These are phyloP conservation scores for Caenorhabditis macrosperma DNA, from an alignment of 2,888 invertebrate species.

Conservation along the genomic window DNA sequence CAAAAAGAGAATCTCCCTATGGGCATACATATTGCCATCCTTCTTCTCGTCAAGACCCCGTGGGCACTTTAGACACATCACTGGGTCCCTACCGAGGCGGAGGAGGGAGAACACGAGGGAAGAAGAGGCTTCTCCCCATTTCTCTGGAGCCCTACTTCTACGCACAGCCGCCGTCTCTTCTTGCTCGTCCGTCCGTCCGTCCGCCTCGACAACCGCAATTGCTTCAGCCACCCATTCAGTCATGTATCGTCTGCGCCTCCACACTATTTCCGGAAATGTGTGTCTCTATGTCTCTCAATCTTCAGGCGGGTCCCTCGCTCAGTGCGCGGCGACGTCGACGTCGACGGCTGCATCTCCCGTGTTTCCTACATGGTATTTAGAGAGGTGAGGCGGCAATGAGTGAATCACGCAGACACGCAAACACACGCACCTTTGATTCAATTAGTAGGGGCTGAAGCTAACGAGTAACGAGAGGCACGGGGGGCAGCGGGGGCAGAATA, in stretches of 20 bases:
- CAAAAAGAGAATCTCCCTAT: constrained; percentile 2
- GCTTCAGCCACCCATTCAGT: constrained; percentile 53
- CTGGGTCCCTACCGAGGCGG: constrained; percentile 47
- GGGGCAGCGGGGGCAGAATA: background rate
- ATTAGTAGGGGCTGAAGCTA: constrained; percentile 6
- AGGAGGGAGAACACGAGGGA: constrained; percentile 15
- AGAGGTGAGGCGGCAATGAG: constrained; percentile 15
- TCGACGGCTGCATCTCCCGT: constrained; percentile 26
- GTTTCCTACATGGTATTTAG: constrained; percentile 50
- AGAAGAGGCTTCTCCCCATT: constrained; percentile 10
- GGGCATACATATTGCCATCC: constrained; percentile 21
- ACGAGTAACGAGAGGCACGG: background rate
- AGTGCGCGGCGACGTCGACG: constrained; percentile 22
- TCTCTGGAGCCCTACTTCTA: constrained; percentile 10
- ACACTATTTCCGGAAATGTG: constrained; percentile 39
- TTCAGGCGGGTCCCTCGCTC: background rate
- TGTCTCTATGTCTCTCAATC: constrained; percentile 10
- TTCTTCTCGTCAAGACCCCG: constrained; percentile 33
- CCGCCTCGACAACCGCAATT: constrained; percentile 43
- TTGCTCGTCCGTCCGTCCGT: constrained; percentile 37
- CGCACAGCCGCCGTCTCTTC: constrained; percentile 3
- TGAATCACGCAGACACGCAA: background rate
- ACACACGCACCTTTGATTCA: constrained; percentile 9
- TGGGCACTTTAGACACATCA: constrained; percentile 40
- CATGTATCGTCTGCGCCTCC: constrained; percentile 44